A percentile compares a stretch with the other conserved stretches of the same genome.
Conservation (phyloP, 53 echinoderm and acorn worm species). For the Henricia sp. region DNA sequence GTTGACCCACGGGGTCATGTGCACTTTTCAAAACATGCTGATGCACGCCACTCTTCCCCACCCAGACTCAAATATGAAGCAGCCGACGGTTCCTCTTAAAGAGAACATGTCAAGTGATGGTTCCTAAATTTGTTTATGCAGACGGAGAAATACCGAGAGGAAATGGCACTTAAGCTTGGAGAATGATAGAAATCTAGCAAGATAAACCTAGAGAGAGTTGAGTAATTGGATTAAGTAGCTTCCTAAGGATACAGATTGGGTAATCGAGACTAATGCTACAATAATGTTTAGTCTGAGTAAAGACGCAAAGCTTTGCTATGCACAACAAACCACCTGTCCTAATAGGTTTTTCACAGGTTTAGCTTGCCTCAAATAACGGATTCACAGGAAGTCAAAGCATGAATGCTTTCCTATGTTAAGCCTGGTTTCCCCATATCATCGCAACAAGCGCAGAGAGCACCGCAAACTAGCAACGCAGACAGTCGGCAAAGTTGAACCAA, state of each 20-base stretch:
- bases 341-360: too few species aligned
- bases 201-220: slow-evolving; percentile 7
- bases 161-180: slow-evolving; percentile 33
- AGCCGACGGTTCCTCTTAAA: neutral
- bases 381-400: too few species aligned
- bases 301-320: too few species aligned
- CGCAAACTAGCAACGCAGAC: too few species aligned
- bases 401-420: too few species aligned
- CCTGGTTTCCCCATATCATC: too few species aligned
- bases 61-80: neutral
- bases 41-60: neutral
- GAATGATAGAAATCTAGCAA: neutral
- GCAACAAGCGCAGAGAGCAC: too few species aligned
- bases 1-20: neutral
- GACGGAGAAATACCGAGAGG: slow-evolving; percentile 18
- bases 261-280: neutral
- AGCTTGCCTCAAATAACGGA: too few species aligned
- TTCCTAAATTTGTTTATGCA: slow-evolving; percentile 37
- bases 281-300: slow-evolving; percentile 13
- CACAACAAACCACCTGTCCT: too few species aligned
- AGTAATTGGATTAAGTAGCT: slow-evolving; percentile 44
- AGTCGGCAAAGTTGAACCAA: too few species aligned
- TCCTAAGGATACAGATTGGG: slow-evolving; percentile 31
- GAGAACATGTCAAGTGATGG: slow-evolving; percentile 18
- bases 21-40: neutral